Evolutionary conservation across 2,888 invertebrate genomes (phyloP), one percentile per base, ranked within the genome.

Genomic region (Sinelater perroti): DNA sequence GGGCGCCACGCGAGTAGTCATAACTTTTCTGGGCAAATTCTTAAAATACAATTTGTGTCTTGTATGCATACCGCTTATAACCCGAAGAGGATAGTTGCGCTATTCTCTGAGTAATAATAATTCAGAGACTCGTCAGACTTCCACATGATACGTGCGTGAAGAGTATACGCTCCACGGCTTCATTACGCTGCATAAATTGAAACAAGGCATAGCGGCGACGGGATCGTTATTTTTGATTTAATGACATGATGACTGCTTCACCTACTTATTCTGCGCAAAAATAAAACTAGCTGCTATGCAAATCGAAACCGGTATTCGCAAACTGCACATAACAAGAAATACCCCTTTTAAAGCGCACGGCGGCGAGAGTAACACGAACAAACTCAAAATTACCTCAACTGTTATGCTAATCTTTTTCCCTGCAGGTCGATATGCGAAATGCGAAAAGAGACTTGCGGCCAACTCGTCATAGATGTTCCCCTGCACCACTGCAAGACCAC

Each of bases 401-500:
- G 3, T 16, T 35, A 24, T 24, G 24, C 2, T 35, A 35, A 16
- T 60, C 33, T 28, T 30, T 36, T 7, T 17, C 1, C 56, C 66
- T 70, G 2, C 71, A 91, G 90, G 68, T 92, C 93, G 0, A 83
- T 88, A 69, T 96, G 96, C 73, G 91, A 93, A 72, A 86, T 96
- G 74, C 87, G 86, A 66, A 86, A 86, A 33, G 84, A 87, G 53
- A 93, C 94, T 0, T 96, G 96, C 74, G 90, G 91, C 0, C 89
- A 93, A 75, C 86, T 91, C 72, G 94, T 94, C 53, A 92, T 94
- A 8, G 80, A 88, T 6, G 93, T 94, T 1, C 87, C 93, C 0
- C 84, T 89, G 0, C 85, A 91, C 36, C 92, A 94, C 72, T 95
- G 95, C 78, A 87, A 88, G 63, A 90, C 91, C 18, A 95, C 95